A percentile compares a stretch with the other conserved stretches of the same genome.
Evolutionary conservation across 2,113 vertebrate species (phyloP).

Genomic region (Pygoscelis adeliae): DNA sequence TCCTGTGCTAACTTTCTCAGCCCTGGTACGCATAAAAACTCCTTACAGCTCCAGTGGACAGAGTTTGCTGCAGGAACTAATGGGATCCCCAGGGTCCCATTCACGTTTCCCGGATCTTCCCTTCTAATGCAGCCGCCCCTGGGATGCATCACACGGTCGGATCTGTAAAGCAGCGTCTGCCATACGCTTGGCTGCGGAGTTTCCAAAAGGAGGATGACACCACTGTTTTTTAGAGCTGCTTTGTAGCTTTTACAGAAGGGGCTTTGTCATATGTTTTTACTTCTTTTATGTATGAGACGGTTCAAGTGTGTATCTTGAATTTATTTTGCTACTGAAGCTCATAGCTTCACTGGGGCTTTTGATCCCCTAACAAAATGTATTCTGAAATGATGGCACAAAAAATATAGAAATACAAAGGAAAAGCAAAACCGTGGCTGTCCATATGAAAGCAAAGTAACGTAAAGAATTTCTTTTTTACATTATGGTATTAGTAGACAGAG

Average conservation of each 20-base stretch:
- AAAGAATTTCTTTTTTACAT: background rate
- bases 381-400: background rate
- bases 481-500: background rate
- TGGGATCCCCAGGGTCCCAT: background rate
- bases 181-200: rapidly evolving
- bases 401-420: background rate
- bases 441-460: background rate
- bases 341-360: background rate
- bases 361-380: background rate
- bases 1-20: background rate
- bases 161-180: background rate
- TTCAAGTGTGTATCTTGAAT: background rate
- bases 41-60: background rate
- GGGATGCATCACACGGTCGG: background rate
- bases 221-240: background rate
- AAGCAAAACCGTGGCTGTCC: background rate
- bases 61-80: background rate
- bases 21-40: background rate
- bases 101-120: background rate
- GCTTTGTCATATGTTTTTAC: background rate
- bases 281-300: background rate
- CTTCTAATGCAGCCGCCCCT: background rate
- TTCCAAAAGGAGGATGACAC: no score
- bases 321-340: background rate
- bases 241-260: background rate